phyloP scores from a whole-genome alignment of 2,797 vertebrate genomes.

The Syndactyla subalaris region DNA sequence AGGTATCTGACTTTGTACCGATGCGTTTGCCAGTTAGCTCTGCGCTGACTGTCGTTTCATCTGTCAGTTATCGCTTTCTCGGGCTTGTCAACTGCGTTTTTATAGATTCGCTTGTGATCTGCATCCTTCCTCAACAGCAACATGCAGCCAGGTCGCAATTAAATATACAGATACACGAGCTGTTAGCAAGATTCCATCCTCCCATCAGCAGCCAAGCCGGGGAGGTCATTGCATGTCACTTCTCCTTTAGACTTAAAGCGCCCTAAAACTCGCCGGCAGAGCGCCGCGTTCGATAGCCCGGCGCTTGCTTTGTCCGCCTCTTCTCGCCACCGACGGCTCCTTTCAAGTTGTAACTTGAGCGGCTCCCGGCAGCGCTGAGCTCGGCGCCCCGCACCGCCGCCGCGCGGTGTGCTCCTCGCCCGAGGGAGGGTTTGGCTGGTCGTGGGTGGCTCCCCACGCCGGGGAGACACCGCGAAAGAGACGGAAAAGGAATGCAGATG shows the following conservation, averaged over 20 bases:
- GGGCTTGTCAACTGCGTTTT: constrained; percentile 79
- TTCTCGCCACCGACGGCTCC: not conserved
- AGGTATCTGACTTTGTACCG: constrained; percentile 82
- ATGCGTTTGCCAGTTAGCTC: constrained; percentile 84
- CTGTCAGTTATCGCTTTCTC: constrained; percentile 85
- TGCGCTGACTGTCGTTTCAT: constrained; percentile 83
- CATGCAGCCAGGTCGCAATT: constrained; percentile 81
- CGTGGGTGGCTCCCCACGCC: not conserved
- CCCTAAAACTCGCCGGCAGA: not conserved
- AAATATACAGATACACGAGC: constrained; percentile 75
- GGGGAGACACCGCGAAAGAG: no score
- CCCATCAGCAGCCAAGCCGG: not conserved
- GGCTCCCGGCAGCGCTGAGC: not conserved
- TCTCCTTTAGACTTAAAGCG: not conserved
- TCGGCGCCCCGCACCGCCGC: not conserved
- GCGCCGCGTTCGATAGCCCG: not conserved
- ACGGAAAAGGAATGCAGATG: not conserved
- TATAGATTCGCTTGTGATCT: constrained; percentile 79
- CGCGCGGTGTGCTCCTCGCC: not conserved
- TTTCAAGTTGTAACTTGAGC: not conserved
- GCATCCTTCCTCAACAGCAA: constrained; percentile 76
- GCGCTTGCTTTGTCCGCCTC: not conserved
- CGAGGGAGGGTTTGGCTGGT: not conserved
- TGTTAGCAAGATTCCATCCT: constrained; percentile 53
- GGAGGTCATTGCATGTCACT: constrained; percentile 22